These are phyloP conservation scores for Chymomyza costata DNA, from an alignment of 1,140 invertebrate genomes.

Conservation along the genomic window DNA sequence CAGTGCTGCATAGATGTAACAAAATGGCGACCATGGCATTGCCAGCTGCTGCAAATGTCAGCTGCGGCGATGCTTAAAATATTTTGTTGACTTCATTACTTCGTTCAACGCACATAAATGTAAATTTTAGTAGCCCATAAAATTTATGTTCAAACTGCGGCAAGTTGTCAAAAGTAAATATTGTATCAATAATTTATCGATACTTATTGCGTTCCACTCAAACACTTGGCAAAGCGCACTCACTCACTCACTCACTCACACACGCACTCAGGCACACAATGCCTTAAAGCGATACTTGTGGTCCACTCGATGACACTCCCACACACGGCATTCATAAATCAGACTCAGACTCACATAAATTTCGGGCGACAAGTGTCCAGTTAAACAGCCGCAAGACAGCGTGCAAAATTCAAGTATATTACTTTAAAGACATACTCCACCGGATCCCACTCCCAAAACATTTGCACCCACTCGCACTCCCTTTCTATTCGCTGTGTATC, in stretches of 20 bases:
- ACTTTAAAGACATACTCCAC: not conserved
- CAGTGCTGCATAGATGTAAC: not conserved
- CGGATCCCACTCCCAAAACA: too few relatives aligned
- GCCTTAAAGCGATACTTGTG: too few relatives aligned
- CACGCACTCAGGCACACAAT: slow-evolving; percentile 3
- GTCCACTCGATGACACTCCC: too few relatives aligned
- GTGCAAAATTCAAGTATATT: slow-evolving; percentile 24
- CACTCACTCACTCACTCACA: slow-evolving; percentile 12
- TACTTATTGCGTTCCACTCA: slow-evolving; percentile 2
- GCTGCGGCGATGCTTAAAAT: not conserved
- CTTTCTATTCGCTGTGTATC: not conserved
- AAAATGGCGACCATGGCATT: slow-evolving; percentile 23
- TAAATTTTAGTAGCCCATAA: slow-evolving; percentile 20
- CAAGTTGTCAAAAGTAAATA: slow-evolving; percentile 14
- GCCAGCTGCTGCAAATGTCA: slow-evolving; percentile 9
- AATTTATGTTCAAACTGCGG: slow-evolving; percentile 32
- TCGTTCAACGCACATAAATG: slow-evolving; percentile 11
- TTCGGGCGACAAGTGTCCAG: slow-evolving; percentile 46
- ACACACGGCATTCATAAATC: slow-evolving; percentile 39
- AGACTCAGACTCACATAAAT: slow-evolving; percentile 35
- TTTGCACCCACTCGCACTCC: too few relatives aligned
- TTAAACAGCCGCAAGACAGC: slow-evolving; percentile 33
- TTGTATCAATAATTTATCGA: slow-evolving; percentile 59
- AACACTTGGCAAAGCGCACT: too few relatives aligned
- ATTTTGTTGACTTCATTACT: slow-evolving; percentile 29